A percentile compares a stretch with the other conserved stretches of the same genome.
Conservation (phyloP, 2,888 invertebrate genomes). For the Drosophila nr. perissopoda region DNA sequence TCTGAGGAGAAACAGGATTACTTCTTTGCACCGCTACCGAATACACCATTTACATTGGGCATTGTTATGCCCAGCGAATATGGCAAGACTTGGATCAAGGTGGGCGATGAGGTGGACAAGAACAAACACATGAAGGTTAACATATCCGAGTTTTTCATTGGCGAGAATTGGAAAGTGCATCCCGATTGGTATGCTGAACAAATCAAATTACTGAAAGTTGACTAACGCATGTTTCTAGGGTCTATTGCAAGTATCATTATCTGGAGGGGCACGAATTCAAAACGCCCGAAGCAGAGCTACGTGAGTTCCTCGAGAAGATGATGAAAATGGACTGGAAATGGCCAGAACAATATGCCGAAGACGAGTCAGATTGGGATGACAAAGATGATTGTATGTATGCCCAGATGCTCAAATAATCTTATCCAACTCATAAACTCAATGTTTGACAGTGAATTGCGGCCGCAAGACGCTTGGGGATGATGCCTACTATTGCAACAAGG, state of each 20-base stretch:
- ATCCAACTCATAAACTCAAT: neutral
- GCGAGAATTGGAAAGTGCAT: constrained; percentile 91
- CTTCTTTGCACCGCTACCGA: constrained; percentile 92
- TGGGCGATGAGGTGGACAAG: constrained; percentile 91
- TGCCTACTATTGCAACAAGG: constrained; percentile 93
- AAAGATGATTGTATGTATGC: constrained; percentile 78
- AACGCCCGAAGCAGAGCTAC: constrained; percentile 90
- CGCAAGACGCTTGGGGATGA: constrained; percentile 88
- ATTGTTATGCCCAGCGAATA: constrained; percentile 93
- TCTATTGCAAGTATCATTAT: constrained; percentile 95
- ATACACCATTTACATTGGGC: constrained; percentile 94
- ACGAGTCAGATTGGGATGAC: constrained; percentile 80
- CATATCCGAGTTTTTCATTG: constrained; percentile 90
- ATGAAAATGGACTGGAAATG: constrained; percentile 87
- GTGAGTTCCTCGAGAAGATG: constrained; percentile 91
- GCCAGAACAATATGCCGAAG: constrained; percentile 87
- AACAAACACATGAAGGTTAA: constrained; percentile 89
- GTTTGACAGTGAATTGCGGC: constrained; percentile 88
- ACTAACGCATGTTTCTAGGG: constrained; percentile 86
- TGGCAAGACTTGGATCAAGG: constrained; percentile 87
- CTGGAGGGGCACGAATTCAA: constrained; percentile 91
- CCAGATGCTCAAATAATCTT: neutral
- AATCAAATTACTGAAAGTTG: neutral
- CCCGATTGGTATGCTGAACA: constrained; percentile 89
- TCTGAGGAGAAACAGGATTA: constrained; percentile 92